Conservation (phyloP, 2,888 invertebrate genomes). For the Chaetogeoica ovagalla region DNA sequence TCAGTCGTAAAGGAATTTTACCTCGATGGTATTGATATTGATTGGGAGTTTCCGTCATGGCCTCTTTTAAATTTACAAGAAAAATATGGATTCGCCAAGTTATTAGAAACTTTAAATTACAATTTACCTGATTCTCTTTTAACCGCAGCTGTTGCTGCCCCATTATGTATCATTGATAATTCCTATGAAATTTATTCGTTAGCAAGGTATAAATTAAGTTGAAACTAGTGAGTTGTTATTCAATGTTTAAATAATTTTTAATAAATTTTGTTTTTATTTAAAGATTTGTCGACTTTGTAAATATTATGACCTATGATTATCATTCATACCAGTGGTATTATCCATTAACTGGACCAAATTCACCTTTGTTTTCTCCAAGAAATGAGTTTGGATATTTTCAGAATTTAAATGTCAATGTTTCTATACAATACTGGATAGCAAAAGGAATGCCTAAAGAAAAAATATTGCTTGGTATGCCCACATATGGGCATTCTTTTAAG, state of each 20-base stretch:
- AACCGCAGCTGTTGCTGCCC: constrained; percentile 79
- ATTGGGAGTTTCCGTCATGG: constrained; percentile 85
- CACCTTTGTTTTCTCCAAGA: constrained; percentile 71
- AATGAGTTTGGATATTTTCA: constrained; percentile 67
- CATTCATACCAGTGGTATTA: constrained; percentile 76
- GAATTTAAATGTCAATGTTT: constrained; percentile 80
- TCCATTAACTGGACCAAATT: constrained; percentile 81
- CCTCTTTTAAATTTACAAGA: constrained; percentile 62
- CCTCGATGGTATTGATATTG: constrained; percentile 75
- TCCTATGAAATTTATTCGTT: constrained; percentile 79
- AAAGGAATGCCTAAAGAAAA: constrained; percentile 77
- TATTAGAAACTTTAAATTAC: constrained; percentile 69
- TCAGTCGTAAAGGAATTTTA: constrained; percentile 63
- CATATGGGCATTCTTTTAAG: constrained; percentile 81
- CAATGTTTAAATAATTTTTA: not conserved
- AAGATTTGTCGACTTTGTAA: constrained; percentile 78
- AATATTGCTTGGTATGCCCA: constrained; percentile 82
- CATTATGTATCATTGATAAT: constrained; percentile 71
- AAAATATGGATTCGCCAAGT: constrained; percentile 73
- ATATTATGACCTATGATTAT: constrained; percentile 91
- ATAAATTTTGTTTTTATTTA: constrained; percentile 56
- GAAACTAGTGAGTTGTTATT: not conserved
- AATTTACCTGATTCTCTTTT: constrained; percentile 61
- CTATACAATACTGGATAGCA: constrained; percentile 74
- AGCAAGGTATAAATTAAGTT: constrained; percentile 64